Evolutionary conservation across 2,113 vertebrate genomes (phyloP).

Genomic region (Lophochroa leadbeateri): DNA sequence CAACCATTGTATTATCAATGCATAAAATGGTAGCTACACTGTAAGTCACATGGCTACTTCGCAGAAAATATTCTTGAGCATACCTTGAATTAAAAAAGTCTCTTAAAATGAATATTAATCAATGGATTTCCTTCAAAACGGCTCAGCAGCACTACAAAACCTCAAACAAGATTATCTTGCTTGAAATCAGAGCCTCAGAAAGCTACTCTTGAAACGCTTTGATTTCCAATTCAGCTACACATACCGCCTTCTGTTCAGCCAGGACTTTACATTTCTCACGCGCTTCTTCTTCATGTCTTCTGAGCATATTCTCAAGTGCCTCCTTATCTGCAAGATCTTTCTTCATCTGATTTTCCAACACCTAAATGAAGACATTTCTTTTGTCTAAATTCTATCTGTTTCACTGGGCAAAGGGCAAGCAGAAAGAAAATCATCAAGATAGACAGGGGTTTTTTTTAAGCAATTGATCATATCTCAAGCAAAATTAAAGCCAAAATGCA

Average conservation of each 20-base stretch:
- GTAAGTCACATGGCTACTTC: neutral
- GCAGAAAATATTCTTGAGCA: neutral
- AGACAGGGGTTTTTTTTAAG: neutral
- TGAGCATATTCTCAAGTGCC: constrained; percentile 89
- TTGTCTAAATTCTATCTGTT: constrained; percentile 33
- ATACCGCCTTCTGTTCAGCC: constrained; percentile 95
- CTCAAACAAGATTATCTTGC: neutral
- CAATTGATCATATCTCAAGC: neutral
- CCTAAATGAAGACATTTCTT: constrained; percentile 76
- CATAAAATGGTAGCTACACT: neutral
- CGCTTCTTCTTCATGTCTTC: constrained; percentile 92
- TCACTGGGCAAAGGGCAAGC: constrained; percentile 29
- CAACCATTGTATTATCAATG: neutral
- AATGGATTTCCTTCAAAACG: neutral
- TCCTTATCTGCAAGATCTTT: constrained; percentile 96
- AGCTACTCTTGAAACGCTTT: neutral
- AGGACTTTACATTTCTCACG: constrained; percentile 93
- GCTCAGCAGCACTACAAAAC: neutral
- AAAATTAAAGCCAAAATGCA: neutral
- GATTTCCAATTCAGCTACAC: constrained; percentile 1
- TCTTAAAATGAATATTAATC: neutral
- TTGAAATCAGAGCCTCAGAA: constrained; percentile 14
- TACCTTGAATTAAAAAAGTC: neutral
- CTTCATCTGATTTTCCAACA: constrained; percentile 96
- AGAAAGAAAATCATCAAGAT: constrained; percentile 19